Percentiles rank a stretch among this genome's conserved stretches.
phyloP scores from a whole-genome alignment of 2,888 invertebrate genomes.

The Synergus gifuensis region DNA sequence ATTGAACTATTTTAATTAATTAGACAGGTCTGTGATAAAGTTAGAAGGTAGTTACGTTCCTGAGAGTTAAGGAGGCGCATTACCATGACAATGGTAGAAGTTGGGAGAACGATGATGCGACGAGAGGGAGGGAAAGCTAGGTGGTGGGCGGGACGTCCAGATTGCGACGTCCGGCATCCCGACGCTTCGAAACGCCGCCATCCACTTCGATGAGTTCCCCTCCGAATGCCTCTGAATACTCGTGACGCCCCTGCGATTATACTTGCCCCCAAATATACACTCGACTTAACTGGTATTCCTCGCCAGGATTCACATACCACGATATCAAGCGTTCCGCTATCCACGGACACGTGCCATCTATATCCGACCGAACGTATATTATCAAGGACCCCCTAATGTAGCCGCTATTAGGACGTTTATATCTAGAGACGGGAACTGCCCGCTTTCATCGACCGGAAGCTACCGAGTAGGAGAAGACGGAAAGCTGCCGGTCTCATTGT shows the following conservation, averaged over 20 bases:
- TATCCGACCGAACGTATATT: slow-evolving; percentile 59
- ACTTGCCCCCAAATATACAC: slow-evolving; percentile 60
- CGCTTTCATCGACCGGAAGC: slow-evolving; percentile 64
- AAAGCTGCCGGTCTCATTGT: slow-evolving; percentile 53
- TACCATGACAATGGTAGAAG: slow-evolving; percentile 67
- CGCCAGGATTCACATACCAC: slow-evolving; percentile 47
- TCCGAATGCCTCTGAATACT: slow-evolving; percentile 42
- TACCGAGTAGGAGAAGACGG: slow-evolving; percentile 53
- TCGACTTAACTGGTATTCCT: slow-evolving; percentile 57
- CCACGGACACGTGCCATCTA: slow-evolving; percentile 55
- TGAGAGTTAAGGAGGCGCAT: slow-evolving; percentile 52
- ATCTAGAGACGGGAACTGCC: slow-evolving; percentile 61
- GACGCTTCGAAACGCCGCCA: slow-evolving; percentile 58
- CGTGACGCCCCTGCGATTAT: slow-evolving; percentile 69
- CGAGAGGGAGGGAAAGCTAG: slow-evolving; percentile 44
- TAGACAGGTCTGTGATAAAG: slow-evolving; percentile 1
- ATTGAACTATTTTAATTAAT: slow-evolving; percentile 1
- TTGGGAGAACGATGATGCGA: slow-evolving; percentile 43
- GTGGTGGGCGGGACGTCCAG: slow-evolving; percentile 61
- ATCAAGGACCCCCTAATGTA: slow-evolving; percentile 62
- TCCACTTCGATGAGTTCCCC: slow-evolving; percentile 47
- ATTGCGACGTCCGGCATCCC: slow-evolving; percentile 73
- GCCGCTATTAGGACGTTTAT: slow-evolving; percentile 66
- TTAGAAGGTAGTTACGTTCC: neutral
- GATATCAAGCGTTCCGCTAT: slow-evolving; percentile 41